Percentiles rank a stretch among this genome's conserved stretches.
Evolutionary conservation across 2,888 invertebrate genomes (phyloP).

Genomic region (Formica aserva): DNA sequence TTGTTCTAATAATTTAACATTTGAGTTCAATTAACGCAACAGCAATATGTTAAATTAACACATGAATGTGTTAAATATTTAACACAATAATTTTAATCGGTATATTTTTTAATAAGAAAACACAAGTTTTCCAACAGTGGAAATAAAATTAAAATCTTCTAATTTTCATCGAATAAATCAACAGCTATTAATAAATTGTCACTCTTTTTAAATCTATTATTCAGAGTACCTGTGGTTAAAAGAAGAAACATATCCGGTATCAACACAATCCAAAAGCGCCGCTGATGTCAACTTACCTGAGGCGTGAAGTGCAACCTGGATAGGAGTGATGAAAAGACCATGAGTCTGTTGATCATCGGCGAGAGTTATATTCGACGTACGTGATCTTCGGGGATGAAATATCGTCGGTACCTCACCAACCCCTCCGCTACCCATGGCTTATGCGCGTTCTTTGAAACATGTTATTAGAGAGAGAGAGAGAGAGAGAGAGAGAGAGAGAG

Average conservation of each 20-base stretch:
- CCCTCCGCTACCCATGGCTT: conserved; percentile 81
- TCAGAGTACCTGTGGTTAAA: background rate
- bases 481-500: conserved; percentile 3
- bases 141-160: background rate
- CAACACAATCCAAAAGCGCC: conserved; percentile 12
- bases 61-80: too few species aligned
- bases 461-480: conserved; percentile 40
- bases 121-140: too few species aligned
- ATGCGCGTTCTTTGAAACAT: conserved; percentile 72
- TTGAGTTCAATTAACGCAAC: too few species aligned
- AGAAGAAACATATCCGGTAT: background rate
- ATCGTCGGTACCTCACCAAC: conserved; percentile 83
- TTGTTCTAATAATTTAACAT: too few species aligned
- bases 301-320: conserved; percentile 77
- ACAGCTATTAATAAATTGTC: background rate
- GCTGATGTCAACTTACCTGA: conserved; percentile 73
- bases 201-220: background rate
- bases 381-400: conserved; percentile 83
- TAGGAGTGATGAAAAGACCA: conserved; percentile 75
- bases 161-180: background rate
- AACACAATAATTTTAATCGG: too few species aligned
- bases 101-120: too few species aligned
- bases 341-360: conserved; percentile 80
- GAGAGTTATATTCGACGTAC: conserved; percentile 79
- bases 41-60: too few species aligned